phyloP scores from a whole-genome alignment of 2,113 vertebrate genomes.

The Dascyllus trimaculatus region DNA sequence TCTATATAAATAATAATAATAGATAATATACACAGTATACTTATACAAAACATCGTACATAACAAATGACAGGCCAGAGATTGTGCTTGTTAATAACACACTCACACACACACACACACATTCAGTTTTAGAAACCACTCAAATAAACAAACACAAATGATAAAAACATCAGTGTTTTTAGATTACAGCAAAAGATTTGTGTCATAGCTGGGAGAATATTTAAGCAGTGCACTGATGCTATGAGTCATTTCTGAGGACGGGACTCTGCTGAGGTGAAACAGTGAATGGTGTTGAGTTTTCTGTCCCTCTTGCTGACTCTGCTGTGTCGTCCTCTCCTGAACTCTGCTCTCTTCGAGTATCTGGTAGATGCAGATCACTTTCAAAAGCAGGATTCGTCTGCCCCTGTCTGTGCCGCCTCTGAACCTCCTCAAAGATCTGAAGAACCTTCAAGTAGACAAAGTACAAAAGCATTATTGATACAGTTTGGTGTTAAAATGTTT shows the following conservation, averaged over 20 bases:
- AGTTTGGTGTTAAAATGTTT: too few species aligned
- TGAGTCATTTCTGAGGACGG: slow-evolving; percentile 13
- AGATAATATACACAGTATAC: too few species aligned
- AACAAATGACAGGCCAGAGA: too few species aligned
- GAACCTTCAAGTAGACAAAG: slow-evolving; percentile 86
- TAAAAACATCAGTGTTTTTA: too few species aligned
- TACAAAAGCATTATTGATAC: not conserved
- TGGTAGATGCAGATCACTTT: slow-evolving; percentile 59
- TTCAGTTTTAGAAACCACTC: too few species aligned
- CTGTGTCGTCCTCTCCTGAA: not conserved
- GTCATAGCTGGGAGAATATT: not conserved
- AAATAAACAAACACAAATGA: too few species aligned
- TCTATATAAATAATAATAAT: too few species aligned
- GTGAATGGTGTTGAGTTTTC: slow-evolving; percentile 11
- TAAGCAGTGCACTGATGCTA: not conserved
- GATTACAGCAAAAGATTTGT: not conserved
- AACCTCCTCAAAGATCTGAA: slow-evolving; percentile 89
- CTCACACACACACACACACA: too few species aligned
- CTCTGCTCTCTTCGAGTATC: slow-evolving; percentile 4
- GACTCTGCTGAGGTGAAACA: slow-evolving; percentile 18
- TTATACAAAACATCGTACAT: too few species aligned
- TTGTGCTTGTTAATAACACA: too few species aligned
- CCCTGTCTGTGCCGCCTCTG: slow-evolving; percentile 79
- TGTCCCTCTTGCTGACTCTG: slow-evolving; percentile 26
- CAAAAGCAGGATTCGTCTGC: slow-evolving; percentile 77